A percentile compares a stretch with the other conserved stretches of the same genome.
These are phyloP conservation scores for Busseola fusca DNA, from an alignment of 2,888 invertebrate genomes.

Conservation along the genomic window DNA sequence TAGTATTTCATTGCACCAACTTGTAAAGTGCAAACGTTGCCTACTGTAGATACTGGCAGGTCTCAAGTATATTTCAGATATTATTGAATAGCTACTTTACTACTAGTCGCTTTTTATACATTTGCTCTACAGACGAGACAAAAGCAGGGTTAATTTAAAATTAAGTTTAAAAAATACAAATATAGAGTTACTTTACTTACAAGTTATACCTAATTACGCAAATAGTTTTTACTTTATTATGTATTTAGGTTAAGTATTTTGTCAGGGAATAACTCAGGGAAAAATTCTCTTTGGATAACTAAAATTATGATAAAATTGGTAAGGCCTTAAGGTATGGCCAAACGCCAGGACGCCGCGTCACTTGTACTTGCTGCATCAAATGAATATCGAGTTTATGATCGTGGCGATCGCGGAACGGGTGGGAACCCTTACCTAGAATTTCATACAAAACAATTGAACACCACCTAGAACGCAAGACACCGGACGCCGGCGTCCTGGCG, in stretches of 20 bases:
- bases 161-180: slow-evolving; percentile 49
- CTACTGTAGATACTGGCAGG: slow-evolving; percentile 32
- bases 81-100: slow-evolving; percentile 8
- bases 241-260: slow-evolving; percentile 60
- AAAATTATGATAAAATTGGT: slow-evolving; percentile 64
- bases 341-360: neutral
- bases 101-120: slow-evolving; percentile 37
- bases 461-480: neutral
- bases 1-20: slow-evolving; percentile 27
- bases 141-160: slow-evolving; percentile 11
- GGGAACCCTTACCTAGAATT: neutral
- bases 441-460: neutral
- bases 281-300: slow-evolving; percentile 66
- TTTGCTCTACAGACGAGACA: slow-evolving; percentile 8
- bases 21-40: slow-evolving; percentile 21
- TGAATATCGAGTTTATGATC: neutral
- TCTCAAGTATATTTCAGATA: slow-evolving; percentile 14
- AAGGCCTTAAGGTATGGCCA: slow-evolving; percentile 70
- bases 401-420: no score
- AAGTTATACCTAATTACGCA: slow-evolving; percentile 49
- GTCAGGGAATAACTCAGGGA: slow-evolving; percentile 53
- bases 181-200: slow-evolving; percentile 59
- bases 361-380: no score
- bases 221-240: slow-evolving; percentile 54
- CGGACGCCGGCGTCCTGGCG: slow-evolving; percentile 9